Evolutionary conservation across 2,113 vertebrate genomes (phyloP).

Genomic region (Alethe diademata): DNA sequence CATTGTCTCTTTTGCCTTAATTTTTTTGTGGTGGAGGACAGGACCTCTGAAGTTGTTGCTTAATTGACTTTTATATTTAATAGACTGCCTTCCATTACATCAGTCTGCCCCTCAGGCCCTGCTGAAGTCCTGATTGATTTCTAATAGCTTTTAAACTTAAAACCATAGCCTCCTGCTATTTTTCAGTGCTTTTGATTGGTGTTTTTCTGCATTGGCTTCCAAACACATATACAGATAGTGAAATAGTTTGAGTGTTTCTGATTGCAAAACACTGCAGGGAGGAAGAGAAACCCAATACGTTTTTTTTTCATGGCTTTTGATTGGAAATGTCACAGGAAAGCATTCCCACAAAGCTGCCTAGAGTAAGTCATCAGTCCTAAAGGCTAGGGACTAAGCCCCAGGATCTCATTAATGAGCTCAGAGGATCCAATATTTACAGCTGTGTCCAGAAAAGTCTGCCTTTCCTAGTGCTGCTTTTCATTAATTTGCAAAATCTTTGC

Average conservation of each 20-base stretch:
- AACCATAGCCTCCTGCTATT: slow-evolving; percentile 10
- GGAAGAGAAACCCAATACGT: background rate
- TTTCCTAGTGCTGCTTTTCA: background rate
- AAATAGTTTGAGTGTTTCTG: slow-evolving; percentile 12
- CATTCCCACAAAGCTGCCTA: background rate
- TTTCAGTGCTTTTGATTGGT: background rate
- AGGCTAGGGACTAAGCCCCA: background rate
- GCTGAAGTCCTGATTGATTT: slow-evolving; percentile 46
- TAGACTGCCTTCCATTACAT: slow-evolving; percentile 16
- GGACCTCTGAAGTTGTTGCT: background rate
- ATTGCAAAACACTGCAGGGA: background rate
- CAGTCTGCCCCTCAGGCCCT: background rate
- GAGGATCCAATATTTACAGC: background rate
- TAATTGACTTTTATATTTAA: slow-evolving; percentile 40
- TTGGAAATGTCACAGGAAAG: background rate
- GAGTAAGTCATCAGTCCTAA: background rate
- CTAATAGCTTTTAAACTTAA: slow-evolving; percentile 47
- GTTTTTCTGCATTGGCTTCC: background rate
- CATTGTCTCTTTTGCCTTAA: background rate
- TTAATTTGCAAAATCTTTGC: background rate
- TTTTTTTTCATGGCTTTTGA: background rate
- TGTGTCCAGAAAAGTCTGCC: background rate
- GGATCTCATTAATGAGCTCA: background rate
- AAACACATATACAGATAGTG: background rate
- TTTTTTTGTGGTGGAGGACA: background rate